A percentile compares a stretch with the other conserved stretches of the same genome.
phyloP scores from a whole-genome alignment of 1,140 invertebrate genomes.

The Triops cancriformis region DNA sequence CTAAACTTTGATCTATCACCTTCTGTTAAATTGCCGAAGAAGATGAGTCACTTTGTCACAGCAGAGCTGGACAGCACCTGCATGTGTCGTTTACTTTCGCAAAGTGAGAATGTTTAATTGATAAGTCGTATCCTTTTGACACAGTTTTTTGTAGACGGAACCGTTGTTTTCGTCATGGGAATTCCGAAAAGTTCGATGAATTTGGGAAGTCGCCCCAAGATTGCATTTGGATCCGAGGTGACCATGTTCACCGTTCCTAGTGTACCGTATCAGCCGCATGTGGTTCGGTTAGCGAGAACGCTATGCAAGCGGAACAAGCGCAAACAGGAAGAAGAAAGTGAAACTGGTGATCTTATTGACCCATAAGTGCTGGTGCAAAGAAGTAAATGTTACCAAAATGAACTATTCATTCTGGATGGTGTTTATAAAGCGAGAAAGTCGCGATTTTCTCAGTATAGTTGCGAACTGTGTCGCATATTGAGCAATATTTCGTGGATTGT shows the following conservation, averaged over 20 bases:
- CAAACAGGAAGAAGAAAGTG: not conserved
- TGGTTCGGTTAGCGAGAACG: not conserved
- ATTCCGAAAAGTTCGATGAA: not conserved
- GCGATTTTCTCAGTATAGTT: too few relatives aligned
- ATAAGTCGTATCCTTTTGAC: not conserved
- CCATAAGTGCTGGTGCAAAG: not conserved
- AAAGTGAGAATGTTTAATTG: not conserved
- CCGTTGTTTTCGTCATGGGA: not conserved
- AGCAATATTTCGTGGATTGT: too few relatives aligned
- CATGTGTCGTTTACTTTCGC: not conserved
- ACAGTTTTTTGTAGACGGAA: not conserved
- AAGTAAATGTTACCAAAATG: too few relatives aligned
- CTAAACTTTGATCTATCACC: not conserved
- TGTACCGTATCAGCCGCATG: not conserved
- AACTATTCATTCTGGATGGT: too few relatives aligned
- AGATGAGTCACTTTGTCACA: not conserved
- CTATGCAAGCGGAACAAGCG: not conserved
- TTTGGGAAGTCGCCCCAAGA: not conserved
- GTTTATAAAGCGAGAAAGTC: too few relatives aligned
- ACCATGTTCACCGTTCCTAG: not conserved
- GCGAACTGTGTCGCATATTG: too few relatives aligned
- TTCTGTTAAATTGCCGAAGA: not conserved
- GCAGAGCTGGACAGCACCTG: not conserved
- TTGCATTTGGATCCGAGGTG: not conserved
- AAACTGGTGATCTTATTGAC: not conserved